Conservation (phyloP, 2,113 vertebrate genomes). For the Macquaria ambigua region DNA sequence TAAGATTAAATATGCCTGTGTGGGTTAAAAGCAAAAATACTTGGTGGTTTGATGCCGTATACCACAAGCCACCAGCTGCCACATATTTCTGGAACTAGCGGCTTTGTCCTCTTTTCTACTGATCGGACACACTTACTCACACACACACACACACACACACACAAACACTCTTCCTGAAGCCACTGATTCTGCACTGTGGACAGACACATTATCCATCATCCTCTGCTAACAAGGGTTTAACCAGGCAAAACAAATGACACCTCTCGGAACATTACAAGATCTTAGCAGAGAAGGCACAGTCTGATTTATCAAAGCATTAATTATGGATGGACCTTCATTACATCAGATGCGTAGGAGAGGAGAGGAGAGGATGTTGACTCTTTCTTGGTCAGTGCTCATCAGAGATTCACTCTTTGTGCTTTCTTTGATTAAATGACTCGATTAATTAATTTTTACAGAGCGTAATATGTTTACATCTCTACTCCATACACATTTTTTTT, state of each 20-base stretch:
- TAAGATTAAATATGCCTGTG: neutral
- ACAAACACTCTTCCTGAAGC: neutral
- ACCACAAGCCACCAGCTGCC: neutral
- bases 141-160: neutral
- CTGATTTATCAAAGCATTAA: constrained; percentile 60
- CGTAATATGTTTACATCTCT: neutral
- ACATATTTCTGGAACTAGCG: neutral
- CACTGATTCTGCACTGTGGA: neutral
- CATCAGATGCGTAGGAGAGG: constrained; percentile 16
- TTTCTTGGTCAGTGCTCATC: neutral
- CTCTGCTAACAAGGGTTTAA: constrained; percentile 54
- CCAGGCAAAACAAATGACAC: constrained; percentile 59
- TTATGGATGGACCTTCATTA: constrained; percentile 51
- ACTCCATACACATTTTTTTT: neutral
- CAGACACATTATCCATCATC: constrained; percentile 45
- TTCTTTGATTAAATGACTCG: neutral
- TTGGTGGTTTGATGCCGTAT: neutral
- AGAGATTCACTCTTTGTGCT: neutral
- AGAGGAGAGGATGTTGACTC: constrained; percentile 2
- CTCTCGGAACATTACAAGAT: constrained; percentile 59
- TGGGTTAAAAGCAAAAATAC: neutral
- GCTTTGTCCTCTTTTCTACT: neutral
- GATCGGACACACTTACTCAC: neutral
- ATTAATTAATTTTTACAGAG: constrained; percentile 16
- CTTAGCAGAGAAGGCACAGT: constrained; percentile 32